These are phyloP conservation scores for Chloroceryle aenea DNA, from an alignment of 2,113 vertebrate genomes.

Conservation along the genomic window DNA sequence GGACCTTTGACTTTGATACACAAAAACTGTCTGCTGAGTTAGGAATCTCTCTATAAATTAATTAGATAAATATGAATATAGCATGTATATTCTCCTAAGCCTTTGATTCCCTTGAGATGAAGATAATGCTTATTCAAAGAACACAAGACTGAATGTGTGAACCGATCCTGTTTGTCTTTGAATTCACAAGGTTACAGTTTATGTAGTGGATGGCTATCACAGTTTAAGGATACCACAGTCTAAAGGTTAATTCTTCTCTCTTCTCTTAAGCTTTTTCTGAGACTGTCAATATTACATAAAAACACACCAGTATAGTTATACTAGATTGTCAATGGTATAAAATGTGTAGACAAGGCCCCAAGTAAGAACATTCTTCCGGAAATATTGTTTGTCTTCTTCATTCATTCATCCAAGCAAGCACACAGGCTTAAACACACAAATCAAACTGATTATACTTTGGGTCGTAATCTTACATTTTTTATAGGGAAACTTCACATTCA, in stretches of 20 bases:
- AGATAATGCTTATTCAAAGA: background rate
- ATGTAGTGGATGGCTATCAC: background rate
- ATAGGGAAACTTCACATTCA: background rate
- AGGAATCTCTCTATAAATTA: conserved; percentile 48
- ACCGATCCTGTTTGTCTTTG: conserved; percentile 13
- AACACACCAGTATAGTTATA: background rate
- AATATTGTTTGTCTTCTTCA: background rate
- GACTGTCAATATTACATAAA: background rate
- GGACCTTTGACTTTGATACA: conserved; percentile 51
- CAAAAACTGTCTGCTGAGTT: conserved; percentile 50
- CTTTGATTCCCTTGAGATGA: conserved; percentile 35
- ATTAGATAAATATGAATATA: conserved; percentile 50
- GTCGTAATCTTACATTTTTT: background rate
- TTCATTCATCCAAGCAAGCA: background rate
- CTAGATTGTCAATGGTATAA: background rate
- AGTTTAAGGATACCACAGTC: background rate
- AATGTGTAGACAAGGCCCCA: background rate
- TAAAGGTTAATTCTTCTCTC: background rate
- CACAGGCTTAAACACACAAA: background rate
- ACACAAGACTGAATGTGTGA: background rate
- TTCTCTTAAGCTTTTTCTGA: background rate
- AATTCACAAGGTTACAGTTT: conserved; percentile 4
- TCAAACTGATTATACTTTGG: background rate
- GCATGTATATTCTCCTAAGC: conserved; percentile 13
- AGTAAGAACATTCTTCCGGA: background rate